Base-by-base conservation (phyloP, 2,888 invertebrate genomes). In the Spodoptera exigua region DNA sequence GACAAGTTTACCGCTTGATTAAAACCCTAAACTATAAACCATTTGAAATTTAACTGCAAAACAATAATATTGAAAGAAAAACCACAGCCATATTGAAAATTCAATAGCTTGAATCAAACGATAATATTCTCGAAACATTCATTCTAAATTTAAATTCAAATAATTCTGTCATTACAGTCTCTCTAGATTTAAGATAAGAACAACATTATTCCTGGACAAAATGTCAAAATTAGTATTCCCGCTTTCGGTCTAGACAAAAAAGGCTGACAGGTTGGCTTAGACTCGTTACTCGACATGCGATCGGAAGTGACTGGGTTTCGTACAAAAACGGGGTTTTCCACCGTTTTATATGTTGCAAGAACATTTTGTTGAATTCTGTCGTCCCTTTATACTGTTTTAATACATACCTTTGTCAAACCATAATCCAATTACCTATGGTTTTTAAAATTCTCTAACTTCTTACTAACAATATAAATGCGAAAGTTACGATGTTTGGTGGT, bases 141-240 rank as follows among this genome's bases (percentile, higher is more conserved):
- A 27, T 27, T 27, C 17, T 37, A 48, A 41, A 16, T 47, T 35
- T 0, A 18, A 47, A 46, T 32, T 14, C 3, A 5, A 4, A 11
- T 7, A 9, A 44, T 40, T 47, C 18, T 16, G 18, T 13, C 16
- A 44, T 48, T 57, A 40, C 34, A 40, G n/a, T 27, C 3, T 14
- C 3, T 14, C 13, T 12, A 32, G 1, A 32, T 46, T 40, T 69
- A 36, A 39, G 41, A 52, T 55, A 44, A 18, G 5, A 10, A 44
- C 32, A 45, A 69, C 62, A 48, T 47, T 60, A 54, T 60, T 51
- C 74, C 54, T 40, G 59, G 18, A 61, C 51, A 52, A 54, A 57
- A 69, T 60, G 74, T 68, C 51, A 44, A 54, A 69, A 55, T 74
- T 61, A 61, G 74, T 73, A 69, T 69, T 73, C 74, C 70, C 17